phyloP scores from a whole-genome alignment of 2,888 invertebrate species.

The Hetaerina titia region DNA sequence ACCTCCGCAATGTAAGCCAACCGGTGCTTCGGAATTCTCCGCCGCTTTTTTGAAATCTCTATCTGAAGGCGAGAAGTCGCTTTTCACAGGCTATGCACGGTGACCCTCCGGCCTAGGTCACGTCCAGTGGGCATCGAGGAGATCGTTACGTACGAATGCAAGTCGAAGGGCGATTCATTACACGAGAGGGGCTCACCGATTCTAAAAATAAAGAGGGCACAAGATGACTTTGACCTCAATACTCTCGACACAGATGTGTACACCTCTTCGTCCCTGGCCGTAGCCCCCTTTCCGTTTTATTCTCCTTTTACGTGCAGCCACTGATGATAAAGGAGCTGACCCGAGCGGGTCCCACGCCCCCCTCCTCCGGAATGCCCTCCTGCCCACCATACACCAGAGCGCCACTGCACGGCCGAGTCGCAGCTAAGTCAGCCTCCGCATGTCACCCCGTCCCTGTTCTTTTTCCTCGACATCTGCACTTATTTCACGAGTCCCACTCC shows the following conservation, averaged over 20 bases:
- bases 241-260: background rate
- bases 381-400: background rate
- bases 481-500: too few relatives aligned
- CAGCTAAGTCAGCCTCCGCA: too few relatives aligned
- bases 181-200: background rate
- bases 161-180: background rate
- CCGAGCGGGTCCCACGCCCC: background rate
- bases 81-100: background rate
- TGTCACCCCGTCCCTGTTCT: too few relatives aligned
- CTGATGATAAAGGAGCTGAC: too few relatives aligned
- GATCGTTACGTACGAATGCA: background rate
- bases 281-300: background rate
- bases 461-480: too few relatives aligned
- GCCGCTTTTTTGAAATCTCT: too few relatives aligned
- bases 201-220: background rate
- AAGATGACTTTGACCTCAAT: background rate
- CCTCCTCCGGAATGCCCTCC: background rate
- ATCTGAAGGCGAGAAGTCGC: too few relatives aligned
- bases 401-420: background rate
- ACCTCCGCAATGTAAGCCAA: too few relatives aligned
- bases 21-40: too few relatives aligned
- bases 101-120: background rate
- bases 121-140: background rate
- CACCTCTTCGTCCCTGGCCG: background rate
- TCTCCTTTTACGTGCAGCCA: too few relatives aligned